Base-by-base conservation (phyloP, 64 coral and sea anemone genomes). In the Pocillopora damicornis region DNA sequence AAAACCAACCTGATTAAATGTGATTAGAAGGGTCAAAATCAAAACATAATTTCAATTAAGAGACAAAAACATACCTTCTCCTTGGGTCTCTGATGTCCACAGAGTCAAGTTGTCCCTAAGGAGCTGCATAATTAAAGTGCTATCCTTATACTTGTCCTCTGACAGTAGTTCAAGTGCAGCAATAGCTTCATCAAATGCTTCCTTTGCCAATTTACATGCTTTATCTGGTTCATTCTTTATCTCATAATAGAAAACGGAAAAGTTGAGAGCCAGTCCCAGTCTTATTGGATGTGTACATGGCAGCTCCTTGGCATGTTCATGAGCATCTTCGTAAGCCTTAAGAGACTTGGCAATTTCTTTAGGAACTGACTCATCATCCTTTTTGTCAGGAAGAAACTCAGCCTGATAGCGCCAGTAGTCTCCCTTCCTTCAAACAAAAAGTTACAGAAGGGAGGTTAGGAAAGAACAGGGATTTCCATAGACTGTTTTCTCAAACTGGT, bases 321-420 rank as follows among this genome's bases (percentile, higher is more conserved):
- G 91, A 62, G 89, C 78, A 14, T 59, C 92, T 45, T 78, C 92
- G n/a, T 75, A 56, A 12, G 59, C 74, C 2, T 17, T 75, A 6
- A n/a, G 18, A 71, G 67, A 71, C 11, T 71, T 71, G 2, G 11
- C n/a, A 71, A 23, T 23, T 71, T 71, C 67, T 23, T 71, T 20
- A 1, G 67, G 25, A 1, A 25, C 22, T n/a, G 67, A 20, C n/a
- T 23, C 67, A 25, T 60, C 81, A 94, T 76, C 64, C 58, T 68
- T 63, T 81, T 72, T 35, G 4, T 76, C 63, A n/a, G 18, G 11
- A 74, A 88, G 90, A 90, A 95, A 93, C 63, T 98, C 96, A 45
- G 92, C 93, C 90, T 92, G 80, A 74, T 98, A 98, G 35, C 93
- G 82, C 72, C 87, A 94, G 65, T 98, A 98, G 75, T 98, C 96